phyloP scores from a whole-genome alignment of 2,797 vertebrate species.

The Helarctos malayanus region DNA sequence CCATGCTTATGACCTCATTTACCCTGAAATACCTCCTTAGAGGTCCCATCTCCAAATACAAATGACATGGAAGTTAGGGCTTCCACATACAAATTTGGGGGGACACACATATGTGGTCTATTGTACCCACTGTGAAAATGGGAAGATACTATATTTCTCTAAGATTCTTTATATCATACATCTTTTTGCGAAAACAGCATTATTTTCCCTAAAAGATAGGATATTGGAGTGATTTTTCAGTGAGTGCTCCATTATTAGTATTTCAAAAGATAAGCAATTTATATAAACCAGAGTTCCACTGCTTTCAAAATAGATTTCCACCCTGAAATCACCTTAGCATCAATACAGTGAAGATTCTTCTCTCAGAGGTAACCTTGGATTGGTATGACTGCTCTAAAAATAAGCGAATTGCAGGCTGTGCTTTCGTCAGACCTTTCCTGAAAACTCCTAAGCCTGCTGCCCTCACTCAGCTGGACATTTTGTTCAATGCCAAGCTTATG shows the following conservation, averaged over 20 bases:
- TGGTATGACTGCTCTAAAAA: background rate
- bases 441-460: constrained; percentile 76
- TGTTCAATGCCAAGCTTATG: constrained; percentile 79
- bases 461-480: constrained; percentile 77
- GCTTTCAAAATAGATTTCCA: constrained; percentile 23
- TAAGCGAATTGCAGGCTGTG: background rate
- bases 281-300: background rate
- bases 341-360: constrained; percentile 36
- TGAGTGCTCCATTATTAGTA: background rate
- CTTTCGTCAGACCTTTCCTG: constrained; percentile 24
- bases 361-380: background rate
- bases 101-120: background rate
- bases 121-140: background rate
- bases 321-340: constrained; percentile 14
- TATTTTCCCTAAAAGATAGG: background rate
- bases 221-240: constrained; percentile 14
- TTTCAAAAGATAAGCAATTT: background rate
- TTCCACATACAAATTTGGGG: background rate
- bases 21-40: background rate
- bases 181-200: background rate
- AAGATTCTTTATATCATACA: background rate
- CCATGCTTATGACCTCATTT: background rate
- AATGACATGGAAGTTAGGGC: background rate
- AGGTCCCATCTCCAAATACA: background rate
- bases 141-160: background rate